phyloP scores from a whole-genome alignment of 53 echinoderm and acorn worm species.

The Zoroaster sp. region DNA sequence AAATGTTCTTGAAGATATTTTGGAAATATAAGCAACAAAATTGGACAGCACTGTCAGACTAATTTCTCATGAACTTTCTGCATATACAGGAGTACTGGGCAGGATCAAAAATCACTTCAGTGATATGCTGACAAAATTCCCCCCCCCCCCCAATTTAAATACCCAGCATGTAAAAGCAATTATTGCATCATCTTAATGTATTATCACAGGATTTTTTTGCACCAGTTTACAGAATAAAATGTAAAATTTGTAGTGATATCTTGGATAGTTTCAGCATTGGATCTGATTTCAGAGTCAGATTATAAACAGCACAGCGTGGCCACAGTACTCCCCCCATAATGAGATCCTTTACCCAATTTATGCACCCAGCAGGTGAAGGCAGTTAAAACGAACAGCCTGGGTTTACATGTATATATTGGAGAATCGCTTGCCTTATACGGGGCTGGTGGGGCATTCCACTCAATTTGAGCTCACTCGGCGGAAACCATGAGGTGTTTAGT shows the following conservation, averaged over 20 bases:
- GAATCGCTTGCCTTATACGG: conserved; percentile 32
- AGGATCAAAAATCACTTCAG: too few relatives aligned
- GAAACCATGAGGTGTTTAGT: background rate
- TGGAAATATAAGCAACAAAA: too few relatives aligned
- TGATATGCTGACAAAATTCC: too few relatives aligned
- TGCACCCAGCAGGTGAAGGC: conserved; percentile 25
- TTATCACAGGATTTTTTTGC: too few relatives aligned
- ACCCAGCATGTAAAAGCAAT: background rate
- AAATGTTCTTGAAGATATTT: too few relatives aligned
- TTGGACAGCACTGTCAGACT: too few relatives aligned
- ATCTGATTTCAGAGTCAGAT: too few relatives aligned
- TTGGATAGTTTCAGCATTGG: too few relatives aligned
- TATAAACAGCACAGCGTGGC: background rate
- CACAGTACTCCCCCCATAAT: background rate
- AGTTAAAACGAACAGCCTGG: conserved; percentile 10
- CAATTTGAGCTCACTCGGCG: conserved; percentile 32
- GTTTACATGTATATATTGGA: too few relatives aligned
- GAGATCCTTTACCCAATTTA: conserved; percentile 27
- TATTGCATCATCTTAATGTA: background rate
- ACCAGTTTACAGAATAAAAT: background rate
- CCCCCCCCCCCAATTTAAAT: background rate
- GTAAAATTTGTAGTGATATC: background rate
- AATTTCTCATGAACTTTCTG: too few relatives aligned
- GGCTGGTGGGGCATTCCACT: conserved; percentile 17
- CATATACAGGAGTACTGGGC: too few relatives aligned